Evolutionary conservation across 2,797 vertebrate genomes (phyloP).

Genomic region (Apogon talboti): DNA sequence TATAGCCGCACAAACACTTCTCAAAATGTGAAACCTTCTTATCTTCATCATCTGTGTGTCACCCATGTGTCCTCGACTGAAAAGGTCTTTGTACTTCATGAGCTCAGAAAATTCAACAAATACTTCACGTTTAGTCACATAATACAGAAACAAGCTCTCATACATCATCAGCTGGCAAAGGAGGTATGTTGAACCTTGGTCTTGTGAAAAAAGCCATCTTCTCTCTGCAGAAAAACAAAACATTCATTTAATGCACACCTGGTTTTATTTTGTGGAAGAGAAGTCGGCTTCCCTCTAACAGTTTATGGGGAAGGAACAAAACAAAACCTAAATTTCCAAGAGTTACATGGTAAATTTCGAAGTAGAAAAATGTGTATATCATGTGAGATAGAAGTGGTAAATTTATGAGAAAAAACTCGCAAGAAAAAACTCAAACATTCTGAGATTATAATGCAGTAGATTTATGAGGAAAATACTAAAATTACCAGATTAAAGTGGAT

Average conservation of each 20-base stretch:
- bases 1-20: conserved; percentile 70
- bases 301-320: no score
- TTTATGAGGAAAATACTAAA: no score
- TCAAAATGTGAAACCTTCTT: conserved; percentile 74
- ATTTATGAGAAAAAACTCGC: no score
- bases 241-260: not conserved
- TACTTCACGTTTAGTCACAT: conserved; percentile 91
- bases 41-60: conserved; percentile 88
- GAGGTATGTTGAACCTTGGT: conserved; percentile 97
- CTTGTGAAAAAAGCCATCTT: conserved; percentile 99
- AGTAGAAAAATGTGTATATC: no score
- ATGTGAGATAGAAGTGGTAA: no score
- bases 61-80: conserved; percentile 76
- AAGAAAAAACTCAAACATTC: no score
- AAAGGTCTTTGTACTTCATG: conserved; percentile 91
- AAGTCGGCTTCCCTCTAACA: not conserved
- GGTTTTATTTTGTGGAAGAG: not conserved
- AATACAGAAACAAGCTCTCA: conserved; percentile 84
- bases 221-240: conserved; percentile 86
- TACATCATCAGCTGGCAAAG: conserved; percentile 96
- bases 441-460: no score
- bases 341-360: no score
- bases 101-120: conserved; percentile 87
- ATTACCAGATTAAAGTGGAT: no score
- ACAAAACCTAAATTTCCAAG: no score